Base-by-base conservation (phyloP, 2,888 invertebrate species). In the Pterostichus madidus region DNA sequence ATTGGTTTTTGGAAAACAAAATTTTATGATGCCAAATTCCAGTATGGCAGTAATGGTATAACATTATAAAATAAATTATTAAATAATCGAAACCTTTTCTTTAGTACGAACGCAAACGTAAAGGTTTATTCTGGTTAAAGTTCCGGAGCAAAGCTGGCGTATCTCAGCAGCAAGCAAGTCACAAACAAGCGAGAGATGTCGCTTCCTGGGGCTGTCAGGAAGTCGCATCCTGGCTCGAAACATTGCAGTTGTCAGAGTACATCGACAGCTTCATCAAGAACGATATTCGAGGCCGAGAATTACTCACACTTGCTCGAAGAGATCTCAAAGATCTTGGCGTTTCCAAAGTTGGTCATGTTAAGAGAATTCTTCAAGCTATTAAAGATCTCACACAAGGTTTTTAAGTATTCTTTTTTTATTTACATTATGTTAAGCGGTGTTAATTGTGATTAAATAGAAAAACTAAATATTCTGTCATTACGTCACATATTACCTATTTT, bases 271-370 rank as follows among this genome's bases (percentile, higher is more conserved):
- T 99, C 89, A 92, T 95, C 17, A 94, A 94, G 82, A 97, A 99
- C 89, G 98, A 99, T 90, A 96, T 99, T 87, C 94, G 97, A 44
- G 99, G 98, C 0, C 92, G 95, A 46, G 98, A 98, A 88, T 91
- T 99, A 39, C 91, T 98, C 3, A 94, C 96, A 0, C 91, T 99
- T 83, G 97, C 97, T 2, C 91, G 98, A 77, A 91, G 97, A 13
- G 97, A 97, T 89, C 92, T 97, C 4, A 94, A 97, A 89, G 99
- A 99, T 85, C 92, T 99, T 64, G 98, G 98, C 7, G 95, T 99
- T 79, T 95, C 95, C 8, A 99, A 99, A 91, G 97, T 99, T 76
- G 99, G 99, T 0, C 99, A 99, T 89, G 95, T 98, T 39, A 99
- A 99, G 91, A 93, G 99, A 87, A 96, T 99, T 86, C 93, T 98